Evolutionary conservation across 2,797 vertebrate species (phyloP).

Genomic region (Myotis findleyi): DNA sequence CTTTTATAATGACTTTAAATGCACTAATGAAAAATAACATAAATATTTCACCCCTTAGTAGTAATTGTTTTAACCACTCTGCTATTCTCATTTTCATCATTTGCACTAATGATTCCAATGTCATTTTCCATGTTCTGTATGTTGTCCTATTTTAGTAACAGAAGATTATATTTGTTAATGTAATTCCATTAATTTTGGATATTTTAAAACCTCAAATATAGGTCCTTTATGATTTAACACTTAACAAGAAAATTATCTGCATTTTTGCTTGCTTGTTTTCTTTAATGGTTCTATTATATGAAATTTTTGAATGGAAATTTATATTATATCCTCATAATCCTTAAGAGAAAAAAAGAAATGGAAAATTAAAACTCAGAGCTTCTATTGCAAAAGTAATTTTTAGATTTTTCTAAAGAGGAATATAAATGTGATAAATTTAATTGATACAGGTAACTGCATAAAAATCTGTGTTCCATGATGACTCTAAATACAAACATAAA

Average conservation of each 20-base stretch:
- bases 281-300: not conserved
- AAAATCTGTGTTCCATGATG: not conserved
- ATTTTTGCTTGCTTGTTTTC: not conserved
- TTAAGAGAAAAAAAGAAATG: not conserved
- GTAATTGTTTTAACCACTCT: slow-evolving; percentile 11
- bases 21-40: not conserved
- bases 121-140: slow-evolving; percentile 39
- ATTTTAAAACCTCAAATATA: slow-evolving; percentile 6
- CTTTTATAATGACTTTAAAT: slow-evolving; percentile 47
- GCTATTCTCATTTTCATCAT: slow-evolving; percentile 28
- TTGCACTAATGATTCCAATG: not conserved
- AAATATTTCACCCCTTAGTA: not conserved
- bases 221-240: not conserved
- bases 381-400: slow-evolving; percentile 49
- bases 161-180: slow-evolving; percentile 43
- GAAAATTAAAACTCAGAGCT: slow-evolving; percentile 28
- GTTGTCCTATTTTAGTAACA: slow-evolving; percentile 34
- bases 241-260: not conserved
- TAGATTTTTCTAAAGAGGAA: slow-evolving; percentile 43
- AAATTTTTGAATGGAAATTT: slow-evolving; percentile 55
- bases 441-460: not conserved
- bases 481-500: slow-evolving; percentile 35
- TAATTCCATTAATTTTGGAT: slow-evolving; percentile 43
- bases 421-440: slow-evolving; percentile 31
- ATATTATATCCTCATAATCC: not conserved